These are phyloP conservation scores for Chelon auratus DNA, from an alignment of 2,797 vertebrate species.

Conservation along the genomic window DNA sequence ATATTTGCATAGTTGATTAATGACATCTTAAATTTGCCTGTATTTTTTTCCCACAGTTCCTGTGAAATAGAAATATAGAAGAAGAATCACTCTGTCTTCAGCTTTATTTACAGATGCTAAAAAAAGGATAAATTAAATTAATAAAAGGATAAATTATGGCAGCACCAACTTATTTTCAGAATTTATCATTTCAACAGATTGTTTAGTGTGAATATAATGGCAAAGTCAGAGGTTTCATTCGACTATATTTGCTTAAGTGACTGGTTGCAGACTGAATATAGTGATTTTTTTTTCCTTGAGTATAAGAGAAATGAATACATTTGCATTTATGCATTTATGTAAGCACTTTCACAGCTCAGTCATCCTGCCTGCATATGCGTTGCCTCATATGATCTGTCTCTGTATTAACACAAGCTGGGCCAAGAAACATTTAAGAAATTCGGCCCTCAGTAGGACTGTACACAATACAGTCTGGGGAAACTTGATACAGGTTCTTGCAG, in stretches of 20 bases:
- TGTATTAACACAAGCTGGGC: not conserved
- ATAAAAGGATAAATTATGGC: too few relatives aligned
- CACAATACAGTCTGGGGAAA: conserved; percentile 46
- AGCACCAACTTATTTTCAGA: too few relatives aligned
- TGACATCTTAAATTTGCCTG: not conserved
- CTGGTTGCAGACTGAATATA: too few relatives aligned
- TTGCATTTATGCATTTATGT: too few relatives aligned
- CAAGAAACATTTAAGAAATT: conserved; percentile 11
- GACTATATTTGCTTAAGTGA: too few relatives aligned
- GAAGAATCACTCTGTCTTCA: not conserved
- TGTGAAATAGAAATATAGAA: not conserved
- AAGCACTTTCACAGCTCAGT: too few relatives aligned
- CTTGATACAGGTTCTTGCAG: conserved; percentile 33
- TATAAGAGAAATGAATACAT: too few relatives aligned
- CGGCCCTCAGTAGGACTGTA: not conserved
- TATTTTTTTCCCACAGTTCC: not conserved
- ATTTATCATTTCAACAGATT: too few relatives aligned
- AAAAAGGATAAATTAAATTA: too few relatives aligned
- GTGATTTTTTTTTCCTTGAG: too few relatives aligned
- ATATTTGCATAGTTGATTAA: not conserved
- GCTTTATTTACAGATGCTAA: not conserved
- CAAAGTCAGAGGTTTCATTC: too few relatives aligned
- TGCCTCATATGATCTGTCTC: not conserved
- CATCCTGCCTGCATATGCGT: not conserved
- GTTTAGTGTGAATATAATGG: too few relatives aligned